Percentiles rank a stretch among this genome's conserved stretches.
These are phyloP conservation scores for Melipona beecheii DNA, from an alignment of 2,888 invertebrate genomes.

Conservation along the genomic window DNA sequence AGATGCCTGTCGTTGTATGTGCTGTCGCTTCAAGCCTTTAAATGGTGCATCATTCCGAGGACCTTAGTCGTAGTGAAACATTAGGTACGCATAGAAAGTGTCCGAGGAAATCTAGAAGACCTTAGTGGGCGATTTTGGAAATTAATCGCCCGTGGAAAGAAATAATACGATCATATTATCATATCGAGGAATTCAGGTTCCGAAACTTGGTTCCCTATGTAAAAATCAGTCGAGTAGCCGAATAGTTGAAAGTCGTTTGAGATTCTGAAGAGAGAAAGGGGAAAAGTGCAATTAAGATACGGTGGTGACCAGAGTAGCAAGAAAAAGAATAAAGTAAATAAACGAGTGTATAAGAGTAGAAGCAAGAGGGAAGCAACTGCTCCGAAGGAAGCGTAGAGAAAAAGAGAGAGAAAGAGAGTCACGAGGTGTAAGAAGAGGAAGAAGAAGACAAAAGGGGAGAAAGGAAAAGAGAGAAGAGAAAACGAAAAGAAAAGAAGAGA, in stretches of 20 bases:
- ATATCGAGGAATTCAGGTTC: conserved; percentile 28
- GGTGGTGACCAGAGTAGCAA: not conserved
- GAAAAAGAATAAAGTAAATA: too few relatives aligned
- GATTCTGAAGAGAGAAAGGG: not conserved
- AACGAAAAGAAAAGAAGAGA: not conserved
- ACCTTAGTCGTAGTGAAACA: conserved; percentile 78
- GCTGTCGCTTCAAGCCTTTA: conserved; percentile 74
- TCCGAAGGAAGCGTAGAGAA: not conserved
- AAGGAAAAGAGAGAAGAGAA: not conserved
- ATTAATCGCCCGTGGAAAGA: conserved; percentile 8
- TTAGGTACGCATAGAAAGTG: conserved; percentile 80
- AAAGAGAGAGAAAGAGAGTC: not conserved
- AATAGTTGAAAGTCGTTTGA: not conserved
- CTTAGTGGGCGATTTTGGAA: conserved; percentile 67
- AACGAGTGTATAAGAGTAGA: too few relatives aligned
- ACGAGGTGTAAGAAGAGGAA: not conserved
- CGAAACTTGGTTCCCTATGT: not conserved
- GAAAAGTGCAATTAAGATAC: not conserved
- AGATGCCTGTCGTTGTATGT: conserved; percentile 53
- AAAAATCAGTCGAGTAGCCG: conserved; percentile 3
- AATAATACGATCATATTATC: not conserved
- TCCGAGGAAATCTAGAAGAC: conserved; percentile 79
- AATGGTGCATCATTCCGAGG: conserved; percentile 79
- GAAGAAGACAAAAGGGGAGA: not conserved
- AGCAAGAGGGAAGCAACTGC: too few relatives aligned